A percentile compares a stretch with the other conserved stretches of the same genome.
These are phyloP conservation scores for Formica aserva DNA, from an alignment of 2,888 invertebrate species.

Conservation along the genomic window DNA sequence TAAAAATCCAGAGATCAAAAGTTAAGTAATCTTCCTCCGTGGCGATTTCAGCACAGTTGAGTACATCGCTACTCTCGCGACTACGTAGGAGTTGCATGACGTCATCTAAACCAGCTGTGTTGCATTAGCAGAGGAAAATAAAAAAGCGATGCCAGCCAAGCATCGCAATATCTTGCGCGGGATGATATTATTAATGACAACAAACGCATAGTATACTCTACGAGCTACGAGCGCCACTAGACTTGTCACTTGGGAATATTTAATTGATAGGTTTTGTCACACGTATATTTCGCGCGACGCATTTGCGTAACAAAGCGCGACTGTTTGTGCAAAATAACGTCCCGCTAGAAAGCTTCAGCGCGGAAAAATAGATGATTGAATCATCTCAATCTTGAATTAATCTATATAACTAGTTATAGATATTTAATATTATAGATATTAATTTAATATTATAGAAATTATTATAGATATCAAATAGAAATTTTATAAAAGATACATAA, in stretches of 20 bases:
- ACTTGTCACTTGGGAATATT: slow-evolving; percentile 20
- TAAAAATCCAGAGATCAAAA: slow-evolving; percentile 17
- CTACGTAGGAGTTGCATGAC: slow-evolving; percentile 70
- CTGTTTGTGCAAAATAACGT: slow-evolving; percentile 4
- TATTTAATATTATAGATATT: too few species aligned
- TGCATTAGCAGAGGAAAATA: slow-evolving; percentile 67
- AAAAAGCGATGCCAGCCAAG: slow-evolving; percentile 63
- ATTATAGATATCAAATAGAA: neutral
- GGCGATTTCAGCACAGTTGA: slow-evolving; percentile 45
- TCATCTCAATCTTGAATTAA: neutral
- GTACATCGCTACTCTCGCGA: slow-evolving; percentile 60
- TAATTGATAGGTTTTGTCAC: slow-evolving; percentile 48
- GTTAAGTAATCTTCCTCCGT: slow-evolving; percentile 29
- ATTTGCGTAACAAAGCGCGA: slow-evolving; percentile 32
- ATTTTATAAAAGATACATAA: neutral
- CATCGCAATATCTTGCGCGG: slow-evolving; percentile 61
- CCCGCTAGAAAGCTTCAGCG: neutral
- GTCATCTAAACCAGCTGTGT: slow-evolving; percentile 73
- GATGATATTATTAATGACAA: slow-evolving; percentile 72
- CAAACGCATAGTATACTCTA: slow-evolving; percentile 56
- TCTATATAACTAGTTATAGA: neutral
- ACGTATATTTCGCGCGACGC: slow-evolving; percentile 10
- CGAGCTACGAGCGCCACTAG: slow-evolving; percentile 32
- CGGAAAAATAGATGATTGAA: neutral
- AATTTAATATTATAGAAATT: too few species aligned